These are phyloP conservation scores for Harpagoxenus sublaevis DNA, from an alignment of 2,888 invertebrate genomes.

Conservation along the genomic window DNA sequence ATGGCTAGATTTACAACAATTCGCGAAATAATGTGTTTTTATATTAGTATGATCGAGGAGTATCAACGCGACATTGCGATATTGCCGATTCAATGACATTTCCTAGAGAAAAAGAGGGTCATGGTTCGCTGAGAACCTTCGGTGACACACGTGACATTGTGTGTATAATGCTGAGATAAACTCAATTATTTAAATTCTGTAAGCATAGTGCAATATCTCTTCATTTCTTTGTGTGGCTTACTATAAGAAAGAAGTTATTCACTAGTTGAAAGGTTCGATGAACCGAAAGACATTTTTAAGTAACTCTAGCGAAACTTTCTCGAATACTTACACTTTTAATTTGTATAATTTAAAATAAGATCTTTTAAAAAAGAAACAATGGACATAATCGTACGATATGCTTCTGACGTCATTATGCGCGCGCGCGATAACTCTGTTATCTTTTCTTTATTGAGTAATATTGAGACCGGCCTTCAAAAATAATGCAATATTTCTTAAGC, in stretches of 20 bases:
- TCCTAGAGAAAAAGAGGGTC: constrained; percentile 21
- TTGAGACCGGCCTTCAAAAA: not conserved
- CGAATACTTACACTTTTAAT: not conserved
- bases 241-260: not conserved
- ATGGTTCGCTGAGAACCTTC: constrained; percentile 4
- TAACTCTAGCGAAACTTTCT: not conserved
- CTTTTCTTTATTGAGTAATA: constrained; percentile 3
- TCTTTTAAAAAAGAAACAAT: not conserved
- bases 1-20: not conserved
- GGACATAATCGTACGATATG: not conserved
- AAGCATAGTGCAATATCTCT: not conserved
- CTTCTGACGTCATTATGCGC: not conserved
- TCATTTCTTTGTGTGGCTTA: not conserved
- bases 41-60: constrained; percentile 7
- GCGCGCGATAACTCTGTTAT: not conserved
- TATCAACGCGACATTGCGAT: constrained; percentile 21
- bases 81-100: constrained; percentile 10
- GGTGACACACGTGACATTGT: not conserved
- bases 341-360: not conserved
- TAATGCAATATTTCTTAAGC: not conserved
- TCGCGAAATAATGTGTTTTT: constrained; percentile 2
- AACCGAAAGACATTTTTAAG: not conserved
- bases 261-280: not conserved
- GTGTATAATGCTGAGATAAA: not conserved
- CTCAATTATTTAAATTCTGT: constrained; percentile 2